Evolutionary conservation across 64 coral and sea anemone species (phyloP).

Genomic region (Montipora efflorescens): DNA sequence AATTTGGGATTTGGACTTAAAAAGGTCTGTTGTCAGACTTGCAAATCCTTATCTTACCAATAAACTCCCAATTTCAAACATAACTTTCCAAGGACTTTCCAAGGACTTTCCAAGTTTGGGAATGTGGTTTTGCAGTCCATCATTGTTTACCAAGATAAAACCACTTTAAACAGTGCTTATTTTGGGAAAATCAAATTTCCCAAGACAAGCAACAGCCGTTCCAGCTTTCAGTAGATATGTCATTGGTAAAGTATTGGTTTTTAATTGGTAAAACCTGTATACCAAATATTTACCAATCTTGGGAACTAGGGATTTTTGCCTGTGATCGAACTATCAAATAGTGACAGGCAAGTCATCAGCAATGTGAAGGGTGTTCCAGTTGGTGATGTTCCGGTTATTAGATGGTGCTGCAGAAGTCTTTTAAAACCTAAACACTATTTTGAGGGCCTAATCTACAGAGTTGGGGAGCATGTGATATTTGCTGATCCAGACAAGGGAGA

Average conservation of each 20-base stretch:
- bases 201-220: not conserved
- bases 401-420: slow-evolving; percentile 60
- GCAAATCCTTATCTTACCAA: not conserved
- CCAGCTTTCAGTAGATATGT: not conserved
- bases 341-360: slow-evolving; percentile 48
- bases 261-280: not conserved
- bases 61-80: not conserved
- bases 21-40: not conserved
- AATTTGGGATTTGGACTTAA: not conserved
- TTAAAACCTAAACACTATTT: slow-evolving; percentile 69
- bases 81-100: not conserved
- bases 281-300: too few relatives aligned
- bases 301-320: too few relatives aligned
- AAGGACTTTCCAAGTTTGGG: not conserved
- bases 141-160: slow-evolving; percentile 1
- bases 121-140: not conserved
- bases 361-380: not conserved
- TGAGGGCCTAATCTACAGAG: slow-evolving; percentile 63
- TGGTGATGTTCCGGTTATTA: slow-evolving; percentile 37
- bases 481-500: slow-evolving; percentile 52
- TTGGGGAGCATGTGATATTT: slow-evolving; percentile 59
- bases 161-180: slow-evolving; percentile 3
- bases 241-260: not conserved
- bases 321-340: slow-evolving; percentile 26
- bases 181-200: slow-evolving; percentile 3